Conservation (phyloP, 2,888 invertebrate species). For the Sclerodermus sp. region DNA sequence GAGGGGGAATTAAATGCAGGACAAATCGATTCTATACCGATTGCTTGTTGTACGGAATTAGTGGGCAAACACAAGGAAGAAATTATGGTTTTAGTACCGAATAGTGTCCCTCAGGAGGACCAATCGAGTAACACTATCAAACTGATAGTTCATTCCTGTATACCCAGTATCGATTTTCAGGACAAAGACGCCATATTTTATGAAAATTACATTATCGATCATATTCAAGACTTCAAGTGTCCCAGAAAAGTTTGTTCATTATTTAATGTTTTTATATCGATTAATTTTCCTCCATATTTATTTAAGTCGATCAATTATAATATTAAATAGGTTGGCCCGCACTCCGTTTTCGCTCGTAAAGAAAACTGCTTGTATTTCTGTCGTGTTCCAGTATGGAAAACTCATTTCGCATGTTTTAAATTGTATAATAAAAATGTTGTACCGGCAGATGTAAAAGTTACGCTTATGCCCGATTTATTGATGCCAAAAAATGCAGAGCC, state of each 20-base stretch:
- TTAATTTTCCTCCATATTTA: neutral
- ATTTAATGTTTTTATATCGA: no score
- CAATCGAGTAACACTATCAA: conserved; percentile 59
- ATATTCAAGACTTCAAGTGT: conserved; percentile 60
- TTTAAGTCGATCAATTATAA: neutral
- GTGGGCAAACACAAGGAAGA: conserved; percentile 48
- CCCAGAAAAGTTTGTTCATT: conserved; percentile 52
- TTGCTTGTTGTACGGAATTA: conserved; percentile 50
- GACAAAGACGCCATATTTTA: conserved; percentile 64
- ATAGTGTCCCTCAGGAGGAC: conserved; percentile 57
- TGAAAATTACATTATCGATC: conserved; percentile 64
- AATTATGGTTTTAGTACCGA: conserved; percentile 49
- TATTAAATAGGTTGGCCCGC: conserved; percentile 43
- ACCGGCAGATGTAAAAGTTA: conserved; percentile 40
- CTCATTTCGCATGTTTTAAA: conserved; percentile 43
- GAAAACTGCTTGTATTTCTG: conserved; percentile 55
- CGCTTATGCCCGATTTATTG: conserved; percentile 22
- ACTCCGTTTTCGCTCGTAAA: conserved; percentile 49
- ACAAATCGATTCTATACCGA: conserved; percentile 43
- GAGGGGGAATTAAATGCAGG: conserved; percentile 50
- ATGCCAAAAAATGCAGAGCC: conserved; percentile 27
- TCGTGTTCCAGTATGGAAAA: conserved; percentile 49
- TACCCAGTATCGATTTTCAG: conserved; percentile 63
- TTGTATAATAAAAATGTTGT: conserved; percentile 56
- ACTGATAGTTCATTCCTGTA: conserved; percentile 62